Evolutionary conservation across 2,888 invertebrate species (phyloP), one percentile per base, ranked within the genome.

Genomic region (Drosophila prostipennis): DNA sequence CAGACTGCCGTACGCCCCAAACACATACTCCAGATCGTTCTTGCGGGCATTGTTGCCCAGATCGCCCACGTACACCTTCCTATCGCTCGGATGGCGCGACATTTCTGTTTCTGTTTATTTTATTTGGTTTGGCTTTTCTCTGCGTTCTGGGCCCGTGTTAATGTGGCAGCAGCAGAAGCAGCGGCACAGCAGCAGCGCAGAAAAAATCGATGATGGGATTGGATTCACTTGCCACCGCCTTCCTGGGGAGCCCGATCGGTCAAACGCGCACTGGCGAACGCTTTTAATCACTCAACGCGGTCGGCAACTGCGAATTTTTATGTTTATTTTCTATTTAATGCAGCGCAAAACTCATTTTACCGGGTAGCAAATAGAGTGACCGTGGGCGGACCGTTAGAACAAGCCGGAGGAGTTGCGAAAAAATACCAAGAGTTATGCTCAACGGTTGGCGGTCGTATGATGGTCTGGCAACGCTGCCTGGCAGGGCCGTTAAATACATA

Each of bases 1-100:
- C 82, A 98, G 93, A 1, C 97, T 96, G 11, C 98, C 98, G 90
- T 98, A 98, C 87, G 97, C 96, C 68, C 96, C 95, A 92, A 98
- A 99, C 14, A 97, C 96, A 91, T 97, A 96, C 93, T 98, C 98
- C 61, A 98, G 93, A 92, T 98, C 98, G 87, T 97, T 96, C 93
- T 98, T 98, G 70, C 97, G 96, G 36, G 98, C 98, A 87, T 94
- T 96, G 89, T 95, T 96, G 49, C 98, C 98, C 90, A 99, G 94
- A 93, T 98, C 98, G 57, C 98, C 99, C 26, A 99, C 98, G 92
- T 98, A 99, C 49, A 98, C 96, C 92, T 98, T 98, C 90, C 98
- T 97, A 92, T 98, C 98, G 60, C 94, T 94, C 78, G 96, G 95
- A 80, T 85, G 87, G 64, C 85, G 88, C 79, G 87, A 88, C 85